Evolutionary conservation across 2,888 invertebrate genomes (phyloP), one percentile per base, ranked within the genome.

Genomic region (Scelioninae gen. 1): DNA sequence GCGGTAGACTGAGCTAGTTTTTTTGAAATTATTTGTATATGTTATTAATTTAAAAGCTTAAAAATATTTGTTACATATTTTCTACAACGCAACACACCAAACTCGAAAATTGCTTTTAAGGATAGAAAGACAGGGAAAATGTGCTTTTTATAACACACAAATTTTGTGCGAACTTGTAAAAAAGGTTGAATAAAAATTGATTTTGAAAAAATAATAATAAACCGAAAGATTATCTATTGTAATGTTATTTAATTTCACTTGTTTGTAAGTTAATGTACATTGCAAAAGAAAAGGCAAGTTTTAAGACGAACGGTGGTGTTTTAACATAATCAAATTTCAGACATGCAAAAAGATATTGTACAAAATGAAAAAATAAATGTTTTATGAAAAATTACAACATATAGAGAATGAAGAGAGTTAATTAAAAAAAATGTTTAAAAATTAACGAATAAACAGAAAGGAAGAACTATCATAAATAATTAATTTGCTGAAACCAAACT

Each of bases 401-500:
- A 72, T 31, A 62, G 51, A 58, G 16, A 62, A 51, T 43, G 23
- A 32, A 32, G 15, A 56, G 43, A 23, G 23, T 23, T 23, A 23
- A 23, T 23, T 23, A 23, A 23, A 23, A 23, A 23, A 23, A 23
- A 23, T 2, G 23, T 23, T 23, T 23, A 23, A 23, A 23, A 23
- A 23, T 23, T 32, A 13, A 11, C 8, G 40, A 31, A 40, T 11
- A 45, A 74, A 76, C 31, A 40, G 7, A 45, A 55, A 68, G 43
- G 13, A 43, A 68, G 77, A 84, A 78, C 68, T 82, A 78, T 32
- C 32, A 55, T 38, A 60, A 23, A 16, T 51, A 40, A 51, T 51
- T 16, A 1, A 81, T 82, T 75, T 68, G 83, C 72, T 69, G 62
- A 55, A 56, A 69, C 56, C 66, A 45, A 83, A 79, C 97, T 95